Evolutionary conservation across 1,140 invertebrate genomes (phyloP), one percentile per base, ranked within the genome.

Genomic region (Solen grandis): DNA sequence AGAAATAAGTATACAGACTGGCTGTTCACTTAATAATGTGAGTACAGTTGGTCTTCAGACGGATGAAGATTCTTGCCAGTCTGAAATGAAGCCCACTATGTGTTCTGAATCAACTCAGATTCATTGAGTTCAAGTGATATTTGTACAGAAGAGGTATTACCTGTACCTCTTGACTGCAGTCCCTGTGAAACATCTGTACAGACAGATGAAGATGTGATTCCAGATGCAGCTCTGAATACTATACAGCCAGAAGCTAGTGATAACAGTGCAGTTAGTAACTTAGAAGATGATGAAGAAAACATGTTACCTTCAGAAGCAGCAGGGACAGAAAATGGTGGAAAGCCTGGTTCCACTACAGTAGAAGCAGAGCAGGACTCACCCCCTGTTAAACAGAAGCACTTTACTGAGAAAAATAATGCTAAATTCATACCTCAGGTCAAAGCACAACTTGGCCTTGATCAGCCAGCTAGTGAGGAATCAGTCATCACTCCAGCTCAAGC

Each of bases 1-100:
- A 16, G 50, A 35, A 62, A 86, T 70, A 33, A 84, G 41, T 31
- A 86, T 85, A 27, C 88, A 89, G 65, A 89, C 88, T 50, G 72
- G 80, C 41, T 31, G 25, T 3, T 88, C 87, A 5, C 46, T 89
- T 25, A 59, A 74, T 19, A 68, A 86, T 66, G 19, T 84, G 8
- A 62, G 68, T 5, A 82, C 70, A 46, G 50, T 82, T 29, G 84
- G 70, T 36, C 68, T 80, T 5, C 85, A 88, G 41, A 87, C 88
- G 22, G 84, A 86, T 72, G 74, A 60, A 16, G 57, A 76, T 68
- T 5, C 8, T 72, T 8, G n/a, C 29, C 29, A n/a, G n/a, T n/a
- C n/a, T n/a, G 63, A 74, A 57, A 68, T 54, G 5, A 27, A 41
- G 35, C 46, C 59, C 69, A 41, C 38, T 52, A 57, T 35, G 41